Percentiles rank a stretch among this genome's conserved stretches.
These are phyloP conservation scores for Nesospiza acunhae DNA, from an alignment of 2,113 vertebrate genomes.

Conservation along the genomic window DNA sequence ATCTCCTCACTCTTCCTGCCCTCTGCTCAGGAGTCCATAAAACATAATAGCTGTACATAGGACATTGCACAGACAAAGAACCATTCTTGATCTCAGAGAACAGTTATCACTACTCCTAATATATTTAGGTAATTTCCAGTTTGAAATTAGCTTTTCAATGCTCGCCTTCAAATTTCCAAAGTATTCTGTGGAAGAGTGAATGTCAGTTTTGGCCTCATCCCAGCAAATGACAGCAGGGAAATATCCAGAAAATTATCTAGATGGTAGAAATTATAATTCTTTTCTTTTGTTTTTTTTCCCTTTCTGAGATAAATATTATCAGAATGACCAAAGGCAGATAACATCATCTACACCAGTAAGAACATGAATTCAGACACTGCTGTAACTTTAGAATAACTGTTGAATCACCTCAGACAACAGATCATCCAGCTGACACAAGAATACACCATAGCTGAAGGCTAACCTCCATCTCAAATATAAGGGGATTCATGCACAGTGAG, in stretches of 20 bases:
- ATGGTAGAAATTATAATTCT: neutral
- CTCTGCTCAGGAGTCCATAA: neutral
- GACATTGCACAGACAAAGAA: neutral
- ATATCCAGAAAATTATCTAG: neutral
- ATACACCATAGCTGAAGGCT: neutral
- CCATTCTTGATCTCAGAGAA: neutral
- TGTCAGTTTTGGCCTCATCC: neutral
- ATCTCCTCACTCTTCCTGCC: neutral
- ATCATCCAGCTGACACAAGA: neutral
- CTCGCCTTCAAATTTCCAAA: neutral
- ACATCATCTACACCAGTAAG: neutral
- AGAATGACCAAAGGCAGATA: neutral
- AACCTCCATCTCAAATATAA: neutral
- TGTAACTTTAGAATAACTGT: neutral
- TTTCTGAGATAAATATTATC: neutral
- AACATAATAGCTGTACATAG: neutral
- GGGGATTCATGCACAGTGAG: fast-evolving
- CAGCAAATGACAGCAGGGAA: neutral
- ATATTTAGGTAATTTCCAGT: neutral
- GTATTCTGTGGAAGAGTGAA: neutral
- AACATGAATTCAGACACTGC: neutral
- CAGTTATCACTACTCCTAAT: neutral
- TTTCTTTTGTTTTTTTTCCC: neutral
- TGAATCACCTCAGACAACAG: neutral
- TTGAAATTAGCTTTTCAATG: neutral